Conservation (phyloP, 2,797 vertebrate species). For the Micromesistius poutassou region DNA sequence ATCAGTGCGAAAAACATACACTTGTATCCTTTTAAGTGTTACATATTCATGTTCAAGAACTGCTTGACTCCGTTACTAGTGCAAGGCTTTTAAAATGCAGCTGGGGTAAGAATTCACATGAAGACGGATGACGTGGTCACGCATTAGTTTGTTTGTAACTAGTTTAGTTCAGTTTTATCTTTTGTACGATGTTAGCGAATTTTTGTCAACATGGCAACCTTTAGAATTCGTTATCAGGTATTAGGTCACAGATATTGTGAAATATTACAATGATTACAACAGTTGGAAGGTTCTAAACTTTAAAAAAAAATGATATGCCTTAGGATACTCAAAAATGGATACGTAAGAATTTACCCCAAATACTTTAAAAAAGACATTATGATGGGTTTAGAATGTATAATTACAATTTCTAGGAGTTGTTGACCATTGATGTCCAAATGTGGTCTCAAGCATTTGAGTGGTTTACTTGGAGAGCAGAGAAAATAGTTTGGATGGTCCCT, state of each 20-base stretch:
- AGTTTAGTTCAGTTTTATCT: background rate
- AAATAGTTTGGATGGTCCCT: slow-evolving; percentile 32
- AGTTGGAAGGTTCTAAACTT: background rate
- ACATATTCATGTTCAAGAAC: too few relatives aligned
- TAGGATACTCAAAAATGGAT: too few relatives aligned
- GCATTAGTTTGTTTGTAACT: background rate
- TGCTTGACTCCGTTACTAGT: too few relatives aligned
- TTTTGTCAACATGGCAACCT: background rate
- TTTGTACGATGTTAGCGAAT: background rate
- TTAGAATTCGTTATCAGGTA: background rate
- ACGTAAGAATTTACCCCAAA: background rate
- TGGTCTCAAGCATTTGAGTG: too few relatives aligned
- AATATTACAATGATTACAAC: background rate
- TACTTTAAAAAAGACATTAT: too few relatives aligned
- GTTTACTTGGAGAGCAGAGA: slow-evolving; percentile 16
- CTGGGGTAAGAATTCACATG: too few relatives aligned
- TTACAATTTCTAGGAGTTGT: too few relatives aligned
- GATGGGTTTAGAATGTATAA: too few relatives aligned
- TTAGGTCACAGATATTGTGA: background rate
- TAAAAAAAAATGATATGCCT: too few relatives aligned
- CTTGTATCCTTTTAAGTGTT: too few relatives aligned
- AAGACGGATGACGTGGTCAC: background rate
- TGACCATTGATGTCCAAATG: background rate
- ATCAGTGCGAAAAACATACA: too few relatives aligned
- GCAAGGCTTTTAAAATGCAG: too few relatives aligned